Conservation (phyloP, 2,113 vertebrate species). For the Polypterus bichir region DNA sequence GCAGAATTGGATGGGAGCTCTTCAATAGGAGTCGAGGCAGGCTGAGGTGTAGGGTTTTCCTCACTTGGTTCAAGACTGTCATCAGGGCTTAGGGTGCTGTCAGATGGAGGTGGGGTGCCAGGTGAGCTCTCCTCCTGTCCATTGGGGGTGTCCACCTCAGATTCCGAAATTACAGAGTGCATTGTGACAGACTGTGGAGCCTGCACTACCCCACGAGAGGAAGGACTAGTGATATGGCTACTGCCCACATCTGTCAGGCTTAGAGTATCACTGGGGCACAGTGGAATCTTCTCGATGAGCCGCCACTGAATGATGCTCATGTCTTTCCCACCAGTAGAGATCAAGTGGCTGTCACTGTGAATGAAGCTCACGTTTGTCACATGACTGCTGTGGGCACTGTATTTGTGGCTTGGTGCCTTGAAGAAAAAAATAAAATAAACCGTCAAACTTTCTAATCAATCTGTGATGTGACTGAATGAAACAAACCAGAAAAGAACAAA, state of each 20-base stretch:
- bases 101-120: conserved; percentile 37
- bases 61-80: conserved; percentile 56
- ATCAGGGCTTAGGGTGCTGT: conserved; percentile 52
- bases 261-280: too few relatives aligned
- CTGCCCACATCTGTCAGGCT: too few relatives aligned
- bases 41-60: conserved; percentile 43
- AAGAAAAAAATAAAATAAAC: conserved; percentile 17
- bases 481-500: too few relatives aligned
- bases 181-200: too few relatives aligned
- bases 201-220: too few relatives aligned
- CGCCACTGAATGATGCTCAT: conserved; percentile 96
- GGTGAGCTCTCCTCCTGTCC: conserved; percentile 37
- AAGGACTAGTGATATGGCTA: too few relatives aligned
- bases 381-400: conserved; percentile 94
- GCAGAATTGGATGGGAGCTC: too few relatives aligned
- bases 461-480: too few relatives aligned
- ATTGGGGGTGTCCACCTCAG: conserved; percentile 30
- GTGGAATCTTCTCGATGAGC: conserved; percentile 63
- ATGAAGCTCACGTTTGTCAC: conserved; percentile 97
- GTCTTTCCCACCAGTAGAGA: conserved; percentile 95
- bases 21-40: conserved; percentile 30
- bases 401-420: conserved; percentile 92
- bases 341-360: conserved; percentile 72
- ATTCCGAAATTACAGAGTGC: too few relatives aligned
- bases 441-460: too few relatives aligned